Percentiles rank a stretch among this genome's conserved stretches.
These are phyloP conservation scores for Trachops cirrhosus DNA, from an alignment of 2,797 vertebrate genomes.

Conservation along the genomic window DNA sequence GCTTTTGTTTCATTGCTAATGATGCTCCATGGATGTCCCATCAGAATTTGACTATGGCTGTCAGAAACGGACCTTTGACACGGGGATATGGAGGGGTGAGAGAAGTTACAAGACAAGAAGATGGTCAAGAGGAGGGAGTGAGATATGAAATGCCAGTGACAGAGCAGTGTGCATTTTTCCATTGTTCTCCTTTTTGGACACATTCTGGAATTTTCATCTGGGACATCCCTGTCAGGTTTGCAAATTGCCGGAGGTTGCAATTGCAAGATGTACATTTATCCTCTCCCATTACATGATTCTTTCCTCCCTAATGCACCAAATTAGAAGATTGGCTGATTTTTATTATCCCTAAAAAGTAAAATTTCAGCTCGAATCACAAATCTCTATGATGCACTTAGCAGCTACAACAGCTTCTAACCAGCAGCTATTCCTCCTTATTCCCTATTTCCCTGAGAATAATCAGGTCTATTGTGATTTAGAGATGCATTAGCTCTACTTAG, in stretches of 20 bases:
- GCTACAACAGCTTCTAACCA: constrained; percentile 47
- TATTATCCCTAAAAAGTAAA: constrained; percentile 63
- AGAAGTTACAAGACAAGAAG: not conserved
- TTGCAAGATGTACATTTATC: not conserved
- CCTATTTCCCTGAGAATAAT: constrained; percentile 21
- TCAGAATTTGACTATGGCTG: not conserved
- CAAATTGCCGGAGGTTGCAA: not conserved
- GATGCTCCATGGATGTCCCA: not conserved
- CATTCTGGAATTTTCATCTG: not conserved
- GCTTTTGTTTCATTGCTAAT: not conserved
- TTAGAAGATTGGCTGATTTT: constrained; percentile 57
- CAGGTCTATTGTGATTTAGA: constrained; percentile 60
- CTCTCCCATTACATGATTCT: not conserved
- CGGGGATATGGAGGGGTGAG: not conserved
- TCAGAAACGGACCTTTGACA: not conserved
- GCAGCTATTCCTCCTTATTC: constrained; percentile 34
- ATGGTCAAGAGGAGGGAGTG: not conserved
- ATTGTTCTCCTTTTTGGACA: not conserved
- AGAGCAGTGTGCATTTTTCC: not conserved
- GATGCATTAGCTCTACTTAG: constrained; percentile 68
- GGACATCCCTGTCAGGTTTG: not conserved
- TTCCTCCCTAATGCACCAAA: constrained; percentile 35
- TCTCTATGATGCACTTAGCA: constrained; percentile 33
- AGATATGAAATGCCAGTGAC: not conserved
- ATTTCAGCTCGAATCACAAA: constrained; percentile 54